Evolutionary conservation across 2,113 vertebrate species (phyloP).

Genomic region (Phalacrocorax aristotelis): DNA sequence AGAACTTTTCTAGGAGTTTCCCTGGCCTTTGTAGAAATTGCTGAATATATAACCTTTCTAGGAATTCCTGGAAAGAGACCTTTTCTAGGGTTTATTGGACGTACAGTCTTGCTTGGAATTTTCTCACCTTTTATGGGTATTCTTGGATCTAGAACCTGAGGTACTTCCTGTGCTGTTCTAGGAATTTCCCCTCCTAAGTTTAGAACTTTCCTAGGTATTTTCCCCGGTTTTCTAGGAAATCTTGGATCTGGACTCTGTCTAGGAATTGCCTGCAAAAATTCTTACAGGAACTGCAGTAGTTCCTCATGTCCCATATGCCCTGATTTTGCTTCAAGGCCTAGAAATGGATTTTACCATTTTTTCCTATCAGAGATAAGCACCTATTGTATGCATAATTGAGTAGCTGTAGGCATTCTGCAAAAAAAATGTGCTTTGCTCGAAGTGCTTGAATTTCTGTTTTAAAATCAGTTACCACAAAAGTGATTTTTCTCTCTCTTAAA

Average conservation of each 20-base stretch:
- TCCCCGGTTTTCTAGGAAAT: not conserved
- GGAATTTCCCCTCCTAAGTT: not conserved
- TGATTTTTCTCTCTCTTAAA: not conserved
- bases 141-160: not conserved
- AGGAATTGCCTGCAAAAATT: not conserved
- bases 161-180: not conserved
- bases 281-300: not conserved
- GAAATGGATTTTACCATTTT: not conserved
- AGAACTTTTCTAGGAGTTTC: not conserved
- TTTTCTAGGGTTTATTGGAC: not conserved
- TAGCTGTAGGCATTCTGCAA: not conserved
- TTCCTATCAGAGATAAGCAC: not conserved
- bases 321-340: not conserved
- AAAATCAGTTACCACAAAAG: not conserved
- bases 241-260: not conserved
- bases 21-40: not conserved
- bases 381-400: not conserved
- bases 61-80: not conserved
- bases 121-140: not conserved
- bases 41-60: not conserved
- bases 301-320: not conserved
- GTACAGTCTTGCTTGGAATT: not conserved
- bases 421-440: not conserved
- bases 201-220: not conserved
- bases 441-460: not conserved